Evolutionary conservation across 2,113 vertebrate species (phyloP).

Genomic region (Pterocles burchelli): DNA sequence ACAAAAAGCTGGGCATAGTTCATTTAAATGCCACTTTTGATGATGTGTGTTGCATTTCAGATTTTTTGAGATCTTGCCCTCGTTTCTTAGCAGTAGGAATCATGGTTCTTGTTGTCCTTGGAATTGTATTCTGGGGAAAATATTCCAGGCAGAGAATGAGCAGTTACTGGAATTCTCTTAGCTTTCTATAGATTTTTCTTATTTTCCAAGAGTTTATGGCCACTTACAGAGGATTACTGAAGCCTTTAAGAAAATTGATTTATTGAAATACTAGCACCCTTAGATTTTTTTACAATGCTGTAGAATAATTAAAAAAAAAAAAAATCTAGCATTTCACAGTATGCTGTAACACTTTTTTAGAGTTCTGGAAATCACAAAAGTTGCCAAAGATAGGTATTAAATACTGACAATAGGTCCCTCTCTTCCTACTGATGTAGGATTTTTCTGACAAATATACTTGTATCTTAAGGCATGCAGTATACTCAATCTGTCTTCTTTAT

Average conservation of each 20-base stretch:
- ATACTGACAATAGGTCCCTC: background rate
- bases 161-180: constrained; percentile 30
- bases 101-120: constrained; percentile 19
- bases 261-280: background rate
- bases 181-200: background rate
- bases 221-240: background rate
- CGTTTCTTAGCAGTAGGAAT: background rate
- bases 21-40: background rate
- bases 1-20: background rate
- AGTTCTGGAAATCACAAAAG: background rate
- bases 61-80: constrained; percentile 3
- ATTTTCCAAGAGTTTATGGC: background rate
- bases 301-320: background rate
- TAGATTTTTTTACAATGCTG: background rate
- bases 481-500: background rate
- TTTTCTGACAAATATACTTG: background rate
- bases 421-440: background rate
- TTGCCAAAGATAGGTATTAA: background rate
- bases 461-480: background rate
- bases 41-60: background rate
- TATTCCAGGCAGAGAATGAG: background rate
- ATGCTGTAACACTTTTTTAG: background rate
- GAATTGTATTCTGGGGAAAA: background rate
- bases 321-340: background rate
- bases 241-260: background rate